Evolutionary conservation across 1,140 invertebrate species (phyloP), one percentile per base, ranked within the genome.

Genomic region (Alviniconcha marisindica): DNA sequence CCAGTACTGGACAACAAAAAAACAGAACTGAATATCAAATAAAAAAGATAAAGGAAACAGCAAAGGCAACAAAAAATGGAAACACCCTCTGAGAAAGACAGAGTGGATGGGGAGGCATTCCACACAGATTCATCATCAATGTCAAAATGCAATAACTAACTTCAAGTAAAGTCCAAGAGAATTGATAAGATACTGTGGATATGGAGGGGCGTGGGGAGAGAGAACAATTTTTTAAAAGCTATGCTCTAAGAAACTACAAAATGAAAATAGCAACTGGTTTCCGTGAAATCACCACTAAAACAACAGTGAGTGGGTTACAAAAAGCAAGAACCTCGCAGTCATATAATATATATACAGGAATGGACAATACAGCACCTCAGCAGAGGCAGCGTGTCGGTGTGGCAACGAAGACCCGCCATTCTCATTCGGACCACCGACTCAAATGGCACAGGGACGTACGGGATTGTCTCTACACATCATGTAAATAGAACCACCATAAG

Each of bases 381-480:
- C 40, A 92, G 87, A 71, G 86, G 88, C 79, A 90, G 85, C 54
- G 87, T 85, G 83, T 89, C 88, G 85, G 87, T 85, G 66, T 87
- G 85, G 79, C 88, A 89, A 78, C 91, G 89, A 83, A 84, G 83
- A 83, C 90, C 89, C 48, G 86, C 87, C 86, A 92, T 87, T 82
- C 82, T 85, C 89, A 92, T 89, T 89, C 88, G 89, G 42, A 90
- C 89, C 74, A 92, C 84, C 76, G 88, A 88, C 77, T 90, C 88
- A 84, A 82, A 89, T 42, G 89, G 91, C 48, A 92, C 89, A 78
- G 88, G 88, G 56, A 92, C 89, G 86, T 91, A 84, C n/a, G 91
- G 91, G 76, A 89, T 92, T 89, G 90, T 87, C 82, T 87, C 91
- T 92, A 84, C 21, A 87, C 73, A 84, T 83, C 80, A 79, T 71